Evolutionary conservation across 92 coral and sea anemone species (phyloP).

Genomic region (Chrysogorgia sp.): DNA sequence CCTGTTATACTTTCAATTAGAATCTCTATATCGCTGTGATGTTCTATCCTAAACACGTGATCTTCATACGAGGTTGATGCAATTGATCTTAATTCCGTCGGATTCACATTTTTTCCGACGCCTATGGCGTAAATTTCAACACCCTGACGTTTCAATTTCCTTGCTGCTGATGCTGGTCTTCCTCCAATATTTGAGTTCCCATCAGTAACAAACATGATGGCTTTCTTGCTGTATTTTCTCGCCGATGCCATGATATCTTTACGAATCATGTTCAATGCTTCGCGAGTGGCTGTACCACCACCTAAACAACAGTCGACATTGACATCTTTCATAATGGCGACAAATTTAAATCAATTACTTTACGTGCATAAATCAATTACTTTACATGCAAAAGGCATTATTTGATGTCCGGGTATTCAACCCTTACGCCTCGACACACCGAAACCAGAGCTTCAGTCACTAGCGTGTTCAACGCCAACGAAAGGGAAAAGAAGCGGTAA

Average conservation of each 20-base stretch:
- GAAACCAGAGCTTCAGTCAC: too few species aligned
- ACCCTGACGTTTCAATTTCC: constrained; percentile 37
- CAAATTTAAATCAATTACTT: too few species aligned
- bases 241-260: constrained; percentile 61
- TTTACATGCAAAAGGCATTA: background rate
- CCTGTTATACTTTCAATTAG: constrained; percentile 42
- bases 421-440: too few species aligned
- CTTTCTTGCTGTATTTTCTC: constrained; percentile 65
- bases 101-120: constrained; percentile 66
- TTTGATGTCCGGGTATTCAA: too few species aligned
- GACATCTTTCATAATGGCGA: too few species aligned
- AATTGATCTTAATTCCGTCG: constrained; percentile 66
- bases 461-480: too few species aligned
- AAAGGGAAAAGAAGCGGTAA: too few species aligned
- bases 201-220: constrained; percentile 81
- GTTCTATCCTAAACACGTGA: constrained; percentile 64
- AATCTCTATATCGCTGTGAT: constrained; percentile 37
- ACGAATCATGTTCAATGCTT: constrained; percentile 69
- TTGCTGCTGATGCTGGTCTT: constrained; percentile 68
- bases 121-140: constrained; percentile 85
- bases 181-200: constrained; percentile 90
- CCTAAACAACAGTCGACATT: constrained; percentile 24
- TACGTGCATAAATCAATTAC: background rate
- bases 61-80: constrained; percentile 70
- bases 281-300: constrained; percentile 82